Evolutionary conservation across 2,113 vertebrate species (phyloP), one percentile per base, ranked within the genome.

Genomic region (Pterocles orientalis): DNA sequence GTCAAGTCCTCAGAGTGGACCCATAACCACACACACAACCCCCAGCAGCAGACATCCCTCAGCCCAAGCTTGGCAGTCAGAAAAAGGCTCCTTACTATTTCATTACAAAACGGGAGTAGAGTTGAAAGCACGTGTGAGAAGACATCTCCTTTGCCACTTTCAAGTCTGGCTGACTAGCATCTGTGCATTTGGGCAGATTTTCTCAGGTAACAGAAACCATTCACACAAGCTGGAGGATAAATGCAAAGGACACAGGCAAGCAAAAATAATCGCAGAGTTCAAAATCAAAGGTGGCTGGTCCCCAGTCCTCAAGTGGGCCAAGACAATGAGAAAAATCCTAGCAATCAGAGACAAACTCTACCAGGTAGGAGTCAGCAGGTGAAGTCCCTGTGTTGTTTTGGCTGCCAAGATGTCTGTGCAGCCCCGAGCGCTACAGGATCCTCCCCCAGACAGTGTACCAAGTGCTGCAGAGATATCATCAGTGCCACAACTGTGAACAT

Each of bases 381-480:
- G 16, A 83, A 75, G 56, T n/a, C 39, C 13, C 26, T n/a, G 14
- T 31, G 33, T 17, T 54, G 25, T n/a, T 88, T 18, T 18, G 11
- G 31, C 41, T 4, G 21, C 21, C 34, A 34, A 9, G 12, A 29
- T 14, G 11, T 12, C 47, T 39, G 21, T 26, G 51, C 31, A 65
- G 68, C 14, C 29, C n/a, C 39, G 18, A 23, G 26, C 45, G 16
- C 47, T 7, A 25, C 29, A 41, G 39, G 18, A 17, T 13, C 8
- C 26, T 57, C 21, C 45, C 21, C 12, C 8, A 48, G 43, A 15
- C 3, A 0, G 8, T 8, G 6, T 19, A 29, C 47, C 7, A 3
- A 33, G 20, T 51, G 58, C 36, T 68, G 34, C 50, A 25, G 39
- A 23, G 43, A 19, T 66, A 60, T 26, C 47, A 64, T 9, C 39